Evolutionary conservation across 2,113 vertebrate species (phyloP), one percentile per base, ranked within the genome.

Genomic region (Hyaena hyaena): DNA sequence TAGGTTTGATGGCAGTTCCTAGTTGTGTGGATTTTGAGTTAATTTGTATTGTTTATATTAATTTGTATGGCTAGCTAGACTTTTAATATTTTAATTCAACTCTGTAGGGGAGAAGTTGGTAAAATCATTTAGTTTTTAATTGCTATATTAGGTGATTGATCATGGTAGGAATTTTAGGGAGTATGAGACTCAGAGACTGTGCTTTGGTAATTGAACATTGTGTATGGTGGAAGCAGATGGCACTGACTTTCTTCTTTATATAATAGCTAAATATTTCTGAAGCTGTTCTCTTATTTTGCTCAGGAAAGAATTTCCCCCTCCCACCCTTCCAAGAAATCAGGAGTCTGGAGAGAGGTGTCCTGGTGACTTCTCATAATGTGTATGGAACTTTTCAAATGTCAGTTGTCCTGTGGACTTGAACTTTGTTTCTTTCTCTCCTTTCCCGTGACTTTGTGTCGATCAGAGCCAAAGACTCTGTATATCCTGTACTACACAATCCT

Each of bases 261-360:
- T 81, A 81, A 95, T 39, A 83, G 76, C 65, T 96, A 83, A 92
- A 69, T 85, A 48, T 96, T 95, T 87, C 53, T 95, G 39, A 90
- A 92, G 23, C 48, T 93, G 43, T 74, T 93, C 23, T 83, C 65
- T 96, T 58, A 88, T 97, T 91, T 97, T 95, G 43, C 58, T 96
- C 35, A 84, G 11, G 58, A 95, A 93, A 76, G 68, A 93, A 92
- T 61, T 73, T 48, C 19, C 65, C 65, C 28, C 55, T n/a, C 65
- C 79, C 35, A 23, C 43, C 19, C 33, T 43, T 19, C 3, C 4
- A 73, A 81, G 86, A 88, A 71, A 66, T 71, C 33, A 28, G 50
- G n/a, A 96, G 39, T 80, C 39, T 93, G n/a, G 80, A 95, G 80
- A 95, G 45, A 92, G 81, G 39, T 90, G 39, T 90, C 35, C 31